Evolutionary conservation across 2,888 invertebrate genomes (phyloP), one percentile per base, ranked within the genome.

Genomic region (Agrotis ipsilon): DNA sequence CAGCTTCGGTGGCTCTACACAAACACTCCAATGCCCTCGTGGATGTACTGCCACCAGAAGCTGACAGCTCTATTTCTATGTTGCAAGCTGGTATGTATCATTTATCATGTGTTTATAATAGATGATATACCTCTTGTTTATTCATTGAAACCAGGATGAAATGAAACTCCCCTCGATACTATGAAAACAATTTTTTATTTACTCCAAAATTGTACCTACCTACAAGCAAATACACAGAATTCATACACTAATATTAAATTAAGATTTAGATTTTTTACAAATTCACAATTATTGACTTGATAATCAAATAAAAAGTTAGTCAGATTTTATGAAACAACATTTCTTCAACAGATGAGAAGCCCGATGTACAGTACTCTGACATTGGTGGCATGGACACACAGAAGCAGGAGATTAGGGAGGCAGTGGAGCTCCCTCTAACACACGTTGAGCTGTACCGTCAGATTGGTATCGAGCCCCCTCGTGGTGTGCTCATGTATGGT

Each of bases 381-480:
- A 99, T 99, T 90, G 99, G 99, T 93, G 99, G 99, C 48, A 98
- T 99, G 98, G 99, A 99, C 93, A 99, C 99, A 97, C 99, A 99
- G 93, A 99, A 99, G 89, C 99, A 99, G 75, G 99, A 99, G 94
- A 99, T 99, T 86, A 96, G 99, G 67, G 99, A 99, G 94, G 99
- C 99, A 7, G 99, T 99, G 0, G 99, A 99, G 92, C 94, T 99
- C 75, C 99, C 99, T 0, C 96, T 99, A 21, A 99, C 99, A 21
- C 99, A 99, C 92, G 99, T 99, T 90, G 99, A 99, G 93, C 96
- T 99, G 54, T 99, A 99, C 94, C 98, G 99, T 92, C 99, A 99
- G 96, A 98, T 98, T 89, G 99, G 99, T 94, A 99, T 99, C 90
- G 99, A 99, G 92, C 99, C 99, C 1, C 99, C 99, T 0, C 97